These are phyloP conservation scores for Galeopsomyia nigrocyanea DNA, from an alignment of 2,888 invertebrate species.

Conservation along the genomic window DNA sequence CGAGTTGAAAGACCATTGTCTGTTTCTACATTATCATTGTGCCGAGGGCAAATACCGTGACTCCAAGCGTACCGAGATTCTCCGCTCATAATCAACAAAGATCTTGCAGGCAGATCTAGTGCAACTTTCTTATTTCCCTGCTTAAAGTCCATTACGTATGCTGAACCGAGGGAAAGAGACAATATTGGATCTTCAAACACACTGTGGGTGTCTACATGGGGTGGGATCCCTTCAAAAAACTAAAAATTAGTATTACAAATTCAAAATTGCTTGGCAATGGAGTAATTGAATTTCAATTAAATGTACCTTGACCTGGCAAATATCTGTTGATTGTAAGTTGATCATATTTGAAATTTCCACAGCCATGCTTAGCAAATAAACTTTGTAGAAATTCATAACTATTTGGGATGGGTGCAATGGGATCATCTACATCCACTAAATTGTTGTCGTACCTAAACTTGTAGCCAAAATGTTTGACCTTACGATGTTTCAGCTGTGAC, in stretches of 20 bases:
- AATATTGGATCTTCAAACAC: slow-evolving; percentile 91
- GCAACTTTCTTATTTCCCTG: slow-evolving; percentile 74
- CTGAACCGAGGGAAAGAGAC: slow-evolving; percentile 86
- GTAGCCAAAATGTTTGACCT: slow-evolving; percentile 92
- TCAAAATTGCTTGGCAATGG: background rate
- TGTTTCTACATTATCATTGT: slow-evolving; percentile 80
- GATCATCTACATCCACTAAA: slow-evolving; percentile 81
- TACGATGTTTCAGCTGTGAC: slow-evolving; percentile 80
- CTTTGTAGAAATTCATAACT: slow-evolving; percentile 78
- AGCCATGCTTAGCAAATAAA: slow-evolving; percentile 69
- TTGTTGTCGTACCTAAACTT: slow-evolving; percentile 92
- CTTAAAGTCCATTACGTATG: slow-evolving; percentile 91
- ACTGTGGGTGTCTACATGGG: slow-evolving; percentile 95
- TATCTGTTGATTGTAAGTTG: slow-evolving; percentile 91
- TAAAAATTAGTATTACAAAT: slow-evolving; percentile 27
- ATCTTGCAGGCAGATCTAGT: slow-evolving; percentile 78
- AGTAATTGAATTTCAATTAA: slow-evolving; percentile 4
- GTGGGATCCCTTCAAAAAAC: slow-evolving; percentile 83
- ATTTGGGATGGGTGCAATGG: slow-evolving; percentile 79
- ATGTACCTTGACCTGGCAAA: slow-evolving; percentile 83
- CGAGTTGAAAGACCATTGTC: slow-evolving; percentile 72
- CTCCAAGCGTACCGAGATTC: slow-evolving; percentile 88
- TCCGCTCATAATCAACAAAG: slow-evolving; percentile 84
- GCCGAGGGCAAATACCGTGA: slow-evolving; percentile 89
- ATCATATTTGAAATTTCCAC: slow-evolving; percentile 75